Evolutionary conservation across 1,140 invertebrate species (phyloP).

Genomic region (Micrasema longulum): DNA sequence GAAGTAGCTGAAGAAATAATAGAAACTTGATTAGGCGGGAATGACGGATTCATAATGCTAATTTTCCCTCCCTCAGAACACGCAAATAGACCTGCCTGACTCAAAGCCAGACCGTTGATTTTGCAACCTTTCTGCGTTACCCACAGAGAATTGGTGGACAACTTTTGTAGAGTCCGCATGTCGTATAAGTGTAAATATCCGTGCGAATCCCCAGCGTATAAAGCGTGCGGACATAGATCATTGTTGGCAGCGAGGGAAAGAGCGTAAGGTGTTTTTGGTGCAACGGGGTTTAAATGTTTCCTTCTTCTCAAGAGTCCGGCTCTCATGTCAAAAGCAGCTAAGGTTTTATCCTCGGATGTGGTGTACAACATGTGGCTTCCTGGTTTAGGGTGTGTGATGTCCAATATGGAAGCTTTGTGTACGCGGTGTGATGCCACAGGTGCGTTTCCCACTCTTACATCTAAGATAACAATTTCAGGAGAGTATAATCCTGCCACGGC

Average conservation of each 20-base stretch:
- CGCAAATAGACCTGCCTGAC: constrained; percentile 36
- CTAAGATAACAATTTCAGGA: constrained; percentile 43
- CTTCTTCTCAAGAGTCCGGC: constrained; percentile 17
- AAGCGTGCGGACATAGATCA: constrained; percentile 34
- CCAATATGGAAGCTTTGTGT: constrained; percentile 46
- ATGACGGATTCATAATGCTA: constrained; percentile 50
- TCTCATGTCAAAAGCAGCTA: constrained; percentile 47
- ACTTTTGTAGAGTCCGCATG: constrained; percentile 37
- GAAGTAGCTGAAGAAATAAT: constrained; percentile 28
- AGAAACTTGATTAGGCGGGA: constrained; percentile 43
- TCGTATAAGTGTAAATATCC: constrained; percentile 42
- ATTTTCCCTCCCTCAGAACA: constrained; percentile 42
- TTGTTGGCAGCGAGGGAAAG: constrained; percentile 41
- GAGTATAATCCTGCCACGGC: constrained; percentile 47
- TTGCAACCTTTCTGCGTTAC: constrained; percentile 16
- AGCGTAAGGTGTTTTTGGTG: constrained; percentile 25
- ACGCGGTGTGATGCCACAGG: constrained; percentile 33
- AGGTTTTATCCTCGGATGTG: constrained; percentile 42
- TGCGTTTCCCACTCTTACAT: constrained; percentile 23
- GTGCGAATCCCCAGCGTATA: constrained; percentile 45
- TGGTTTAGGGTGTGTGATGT: constrained; percentile 26
- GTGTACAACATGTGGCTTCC: constrained; percentile 47
- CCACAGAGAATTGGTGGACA: constrained; percentile 5
- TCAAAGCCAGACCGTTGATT: constrained; percentile 45
- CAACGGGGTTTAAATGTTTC: constrained; percentile 12